These are phyloP conservation scores for Berghia stephanieae DNA, from an alignment of 1,140 invertebrate species.

Conservation along the genomic window DNA sequence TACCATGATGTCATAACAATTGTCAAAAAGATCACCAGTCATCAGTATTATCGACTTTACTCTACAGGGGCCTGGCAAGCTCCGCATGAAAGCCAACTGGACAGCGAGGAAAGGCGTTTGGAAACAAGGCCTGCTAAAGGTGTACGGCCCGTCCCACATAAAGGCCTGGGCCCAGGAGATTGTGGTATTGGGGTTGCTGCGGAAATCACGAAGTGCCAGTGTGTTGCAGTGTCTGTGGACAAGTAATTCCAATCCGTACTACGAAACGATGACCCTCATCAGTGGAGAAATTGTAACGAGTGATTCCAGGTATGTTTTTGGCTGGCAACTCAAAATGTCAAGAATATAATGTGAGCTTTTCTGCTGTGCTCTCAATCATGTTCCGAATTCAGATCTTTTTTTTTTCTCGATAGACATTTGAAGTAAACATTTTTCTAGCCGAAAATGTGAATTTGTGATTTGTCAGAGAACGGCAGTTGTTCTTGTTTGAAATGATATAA, in stretches of 20 bases:
- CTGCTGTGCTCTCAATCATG: no score
- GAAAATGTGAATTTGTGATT: no score
- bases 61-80: constrained; percentile 50
- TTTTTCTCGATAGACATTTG: no score
- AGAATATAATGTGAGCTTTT: no score
- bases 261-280: constrained; percentile 60
- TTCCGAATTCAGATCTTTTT: no score
- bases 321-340: no score
- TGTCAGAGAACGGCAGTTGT: no score
- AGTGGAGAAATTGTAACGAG: constrained; percentile 58
- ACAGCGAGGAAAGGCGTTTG: constrained; percentile 45
- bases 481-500: no score
- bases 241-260: constrained; percentile 59
- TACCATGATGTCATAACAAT: no score
- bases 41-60: no score
- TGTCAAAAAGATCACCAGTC: no score
- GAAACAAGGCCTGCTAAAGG: constrained; percentile 55
- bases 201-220: constrained; percentile 53
- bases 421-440: no score
- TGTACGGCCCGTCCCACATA: constrained; percentile 52
- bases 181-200: constrained; percentile 58
- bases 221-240: constrained; percentile 62
- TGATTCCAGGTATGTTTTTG: constrained; percentile 53
- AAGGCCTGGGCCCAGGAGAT: constrained; percentile 62
- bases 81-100: constrained; percentile 55